Evolutionary conservation across 1,140 invertebrate genomes (phyloP).

Genomic region (Planococcus citri): DNA sequence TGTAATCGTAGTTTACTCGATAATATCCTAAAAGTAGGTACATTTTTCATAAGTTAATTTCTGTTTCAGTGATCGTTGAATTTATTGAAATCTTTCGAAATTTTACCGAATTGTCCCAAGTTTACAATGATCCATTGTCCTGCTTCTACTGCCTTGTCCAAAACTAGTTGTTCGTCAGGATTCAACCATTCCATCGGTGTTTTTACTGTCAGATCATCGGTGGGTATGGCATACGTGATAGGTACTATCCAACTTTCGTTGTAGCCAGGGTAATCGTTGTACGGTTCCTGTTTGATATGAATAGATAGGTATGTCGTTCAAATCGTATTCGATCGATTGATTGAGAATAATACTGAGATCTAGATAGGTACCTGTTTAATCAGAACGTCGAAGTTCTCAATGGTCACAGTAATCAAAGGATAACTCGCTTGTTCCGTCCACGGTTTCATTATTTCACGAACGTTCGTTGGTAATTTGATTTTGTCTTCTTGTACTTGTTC

Average conservation of each 20-base stretch:
- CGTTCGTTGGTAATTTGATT: neutral
- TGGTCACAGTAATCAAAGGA: constrained; percentile 38
- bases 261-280: neutral
- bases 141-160: neutral
- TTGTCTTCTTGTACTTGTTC: neutral
- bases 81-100: too few species aligned
- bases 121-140: neutral
- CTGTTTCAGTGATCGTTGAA: too few species aligned
- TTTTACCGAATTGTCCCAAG: neutral
- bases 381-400: neutral
- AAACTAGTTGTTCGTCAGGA: neutral
- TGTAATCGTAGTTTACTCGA: too few species aligned
- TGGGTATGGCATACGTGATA: neutral
- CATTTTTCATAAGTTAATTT: too few species aligned
- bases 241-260: neutral
- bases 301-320: too few species aligned
- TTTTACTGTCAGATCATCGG: neutral
- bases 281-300: neutral
- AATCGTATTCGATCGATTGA: too few species aligned
- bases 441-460: constrained; percentile 30
- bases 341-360: too few species aligned
- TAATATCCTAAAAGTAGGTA: too few species aligned
- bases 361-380: neutral
- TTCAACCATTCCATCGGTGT: neutral
- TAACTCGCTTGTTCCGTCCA: constrained; percentile 45